Evolutionary conservation across 2,888 invertebrate genomes (phyloP).

Genomic region (Miltochrista miniata): DNA sequence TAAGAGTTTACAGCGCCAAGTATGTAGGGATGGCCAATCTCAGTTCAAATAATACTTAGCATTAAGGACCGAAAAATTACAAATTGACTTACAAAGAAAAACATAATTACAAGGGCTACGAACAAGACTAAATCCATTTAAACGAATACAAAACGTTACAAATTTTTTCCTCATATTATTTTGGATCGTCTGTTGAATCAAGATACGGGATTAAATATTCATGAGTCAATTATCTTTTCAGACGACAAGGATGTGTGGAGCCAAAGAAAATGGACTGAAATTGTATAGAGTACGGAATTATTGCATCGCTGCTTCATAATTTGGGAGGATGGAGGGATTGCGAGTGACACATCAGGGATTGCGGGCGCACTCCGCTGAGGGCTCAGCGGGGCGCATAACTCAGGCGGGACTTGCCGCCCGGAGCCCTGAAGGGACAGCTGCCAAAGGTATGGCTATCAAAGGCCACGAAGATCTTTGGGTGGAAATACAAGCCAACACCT

Average conservation of each 20-base stretch:
- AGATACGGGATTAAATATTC: constrained; percentile 6
- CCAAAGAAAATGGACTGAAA: constrained; percentile 52
- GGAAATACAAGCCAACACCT: constrained; percentile 97
- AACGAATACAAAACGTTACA: background rate
- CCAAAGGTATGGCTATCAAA: constrained; percentile 97
- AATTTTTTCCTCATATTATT: constrained; percentile 5
- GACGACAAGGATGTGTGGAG: constrained; percentile 57
- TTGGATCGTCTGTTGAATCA: constrained; percentile 1
- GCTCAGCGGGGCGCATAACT: constrained; percentile 85
- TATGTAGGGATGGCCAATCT: too few relatives aligned
- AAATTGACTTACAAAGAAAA: too few relatives aligned
- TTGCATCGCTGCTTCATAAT: constrained; percentile 37
- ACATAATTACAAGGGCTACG: too few relatives aligned
- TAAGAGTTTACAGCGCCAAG: too few relatives aligned
- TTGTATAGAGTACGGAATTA: constrained; percentile 34
- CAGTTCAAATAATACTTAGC: too few relatives aligned
- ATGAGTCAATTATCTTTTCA: constrained; percentile 41
- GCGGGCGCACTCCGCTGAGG: constrained; percentile 83
- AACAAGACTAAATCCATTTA: background rate
- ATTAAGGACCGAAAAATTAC: too few relatives aligned
- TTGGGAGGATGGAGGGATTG: constrained; percentile 73
- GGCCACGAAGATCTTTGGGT: constrained; percentile 98
- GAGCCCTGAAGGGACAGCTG: constrained; percentile 95
- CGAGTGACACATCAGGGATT: constrained; percentile 84
- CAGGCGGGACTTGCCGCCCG: constrained; percentile 94